Evolutionary conservation across 2,888 invertebrate species (phyloP).

Genomic region (Athalia cordata): DNA sequence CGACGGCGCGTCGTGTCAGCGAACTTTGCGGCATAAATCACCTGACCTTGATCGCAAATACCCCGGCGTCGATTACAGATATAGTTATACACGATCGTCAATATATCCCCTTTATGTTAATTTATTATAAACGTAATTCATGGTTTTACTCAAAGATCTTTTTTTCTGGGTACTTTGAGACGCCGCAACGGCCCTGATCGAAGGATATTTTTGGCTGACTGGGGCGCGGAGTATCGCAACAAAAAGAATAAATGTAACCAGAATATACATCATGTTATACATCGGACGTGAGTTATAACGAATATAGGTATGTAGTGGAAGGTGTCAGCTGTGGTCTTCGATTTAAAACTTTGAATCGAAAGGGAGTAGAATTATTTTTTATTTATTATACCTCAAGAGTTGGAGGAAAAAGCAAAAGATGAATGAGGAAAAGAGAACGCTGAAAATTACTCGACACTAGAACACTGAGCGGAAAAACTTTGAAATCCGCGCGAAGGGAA

Average conservation of each 20-base stretch:
- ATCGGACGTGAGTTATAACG: neutral
- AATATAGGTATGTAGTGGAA: neutral
- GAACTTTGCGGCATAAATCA: slow-evolving; percentile 35
- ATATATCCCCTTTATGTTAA: neutral
- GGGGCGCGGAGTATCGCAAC: slow-evolving; percentile 7
- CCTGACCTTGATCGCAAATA: slow-evolving; percentile 38
- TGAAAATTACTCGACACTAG: too few species aligned
- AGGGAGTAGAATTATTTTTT: too few species aligned
- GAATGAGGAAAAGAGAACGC: too few species aligned
- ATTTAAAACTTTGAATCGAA: too few species aligned
- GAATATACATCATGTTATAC: neutral
- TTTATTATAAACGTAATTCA: neutral
- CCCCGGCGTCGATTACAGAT: neutral
- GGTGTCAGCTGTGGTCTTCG: neutral
- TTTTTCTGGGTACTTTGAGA: neutral
- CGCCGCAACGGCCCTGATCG: slow-evolving; percentile 14
- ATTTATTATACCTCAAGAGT: too few species aligned
- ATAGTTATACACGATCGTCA: neutral
- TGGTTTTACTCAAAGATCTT: neutral
- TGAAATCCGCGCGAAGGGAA: too few species aligned
- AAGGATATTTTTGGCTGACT: slow-evolving; percentile 37
- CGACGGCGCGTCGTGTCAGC: slow-evolving; percentile 22
- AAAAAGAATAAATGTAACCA: slow-evolving; percentile 15
- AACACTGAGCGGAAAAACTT: too few species aligned
- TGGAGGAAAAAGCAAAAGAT: too few species aligned